Base-by-base conservation (phyloP, 2,113 vertebrate genomes). In the Seriola aureovittata region DNA sequence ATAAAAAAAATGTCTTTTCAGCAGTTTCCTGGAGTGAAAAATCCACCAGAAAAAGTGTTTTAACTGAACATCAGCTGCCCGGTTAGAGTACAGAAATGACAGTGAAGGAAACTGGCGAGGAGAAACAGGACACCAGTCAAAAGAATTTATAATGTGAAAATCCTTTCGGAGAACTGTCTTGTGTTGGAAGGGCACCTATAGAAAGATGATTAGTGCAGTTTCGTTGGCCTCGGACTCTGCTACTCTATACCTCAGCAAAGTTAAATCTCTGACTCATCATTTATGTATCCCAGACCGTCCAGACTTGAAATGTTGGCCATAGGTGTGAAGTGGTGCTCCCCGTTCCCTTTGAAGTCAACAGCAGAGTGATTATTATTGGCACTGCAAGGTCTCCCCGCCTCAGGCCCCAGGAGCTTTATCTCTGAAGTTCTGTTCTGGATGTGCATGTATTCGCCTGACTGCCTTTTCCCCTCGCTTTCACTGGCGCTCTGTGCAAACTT, bases 211-310 rank as follows among this genome's bases (percentile, higher is more conserved):
- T 60, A 77, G 79, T 80, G 44, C 71, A 40, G 67, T 23, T 42
- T 10, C 8, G 25, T 54, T 17, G 50, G 67, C 55, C 75, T 81
- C 6, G 13, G 48, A 62, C 38, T 72, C 0, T 81, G 7, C 8
- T 42, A 75, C 73, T 72, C 66, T 63, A 60, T 29, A 66, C 64
- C 64, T 85, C 77, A 75, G 85, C 82, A 81, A 46, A 69, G 42
- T 94, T 68, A 96, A 71, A 94, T 95, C 85, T 96, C 94, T 7
- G 95, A 96, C 89, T 95, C 95, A 55, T 95, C 94, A 42, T 91
- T 91, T 84, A 95, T 95, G 80, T 87, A 94, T 64, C 93, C 91
- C 68, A 94, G 85, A 46, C 92, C 93, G 0, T 93, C 90, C 82
- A 92, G 75, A 59, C 64, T 89, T 69, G 91, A 89, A 84, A 92